Percentiles rank a stretch among this genome's conserved stretches.
Evolutionary conservation across 2,888 invertebrate genomes (phyloP).

Genomic region (Apotomis turbidana): DNA sequence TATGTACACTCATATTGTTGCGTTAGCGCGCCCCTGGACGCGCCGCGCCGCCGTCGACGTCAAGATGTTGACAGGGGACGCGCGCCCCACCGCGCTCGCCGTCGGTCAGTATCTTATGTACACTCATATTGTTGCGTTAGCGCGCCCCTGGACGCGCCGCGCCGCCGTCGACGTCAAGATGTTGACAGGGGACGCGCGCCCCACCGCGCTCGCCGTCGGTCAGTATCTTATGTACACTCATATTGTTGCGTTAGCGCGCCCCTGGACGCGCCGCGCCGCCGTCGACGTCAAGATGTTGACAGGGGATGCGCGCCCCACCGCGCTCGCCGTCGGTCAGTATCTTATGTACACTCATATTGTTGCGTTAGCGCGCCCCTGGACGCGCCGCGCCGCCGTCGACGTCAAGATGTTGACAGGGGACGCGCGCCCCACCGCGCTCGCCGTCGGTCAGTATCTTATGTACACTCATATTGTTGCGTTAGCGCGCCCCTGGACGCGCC

Average conservation of each 20-base stretch:
- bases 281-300: slow-evolving; percentile 98
- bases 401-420: slow-evolving; percentile 99
- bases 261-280: slow-evolving; percentile 85
- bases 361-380: no score
- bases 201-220: slow-evolving; percentile 98
- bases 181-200: slow-evolving; percentile 98
- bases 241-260: no score
- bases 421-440: slow-evolving; percentile 96
- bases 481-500: slow-evolving; percentile 62
- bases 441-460: slow-evolving; percentile 88
- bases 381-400: slow-evolving; percentile 90
- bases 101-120: slow-evolving; percentile 86
- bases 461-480: no score
- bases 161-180: slow-evolving; percentile 97
- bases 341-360: no score
- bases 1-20: no score
- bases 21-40: neutral
- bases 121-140: no score
- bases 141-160: slow-evolving; percentile 70
- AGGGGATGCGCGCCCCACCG: slow-evolving; percentile 98
- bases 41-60: slow-evolving; percentile 93
- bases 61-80: slow-evolving; percentile 99
- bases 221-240: slow-evolving; percentile 52
- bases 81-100: slow-evolving; percentile 96
- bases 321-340: slow-evolving; percentile 93